Base-by-base conservation (phyloP, 2,888 invertebrate species). In the Noctua janthe region DNA sequence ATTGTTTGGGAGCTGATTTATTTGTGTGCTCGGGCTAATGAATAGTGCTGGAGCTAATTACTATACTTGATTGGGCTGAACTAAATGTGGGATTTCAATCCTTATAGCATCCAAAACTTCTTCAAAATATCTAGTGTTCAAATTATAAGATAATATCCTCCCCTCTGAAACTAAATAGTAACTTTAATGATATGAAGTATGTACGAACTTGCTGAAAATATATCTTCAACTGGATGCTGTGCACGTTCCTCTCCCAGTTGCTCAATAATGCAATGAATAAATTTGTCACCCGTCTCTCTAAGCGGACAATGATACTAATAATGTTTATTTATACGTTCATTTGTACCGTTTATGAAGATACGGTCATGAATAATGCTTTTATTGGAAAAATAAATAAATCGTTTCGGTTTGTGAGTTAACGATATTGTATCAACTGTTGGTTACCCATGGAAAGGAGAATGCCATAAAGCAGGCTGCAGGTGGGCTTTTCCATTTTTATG, bases 191-290 rank as follows among this genome's bases (percentile, higher is more conserved):
- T 73, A 64, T 85, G n/a, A 78, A 88, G 78, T 85, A 86, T 85
- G 74, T 71, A 88, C 43, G 74, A 85, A 67, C 56, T 79, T 64
- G 77, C 86, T 82, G 77, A 76, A 82, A 82, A 75, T 76, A 80
- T 73, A 80, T 73, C 72, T 72, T 81, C 20, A 81, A 71, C 71
- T 66, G 74, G 62, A 85, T 77, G 78, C 73, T 69, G 73, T 74
- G 72, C 70, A 67, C 77, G 86, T 70, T 76, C 17, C 79, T 71
- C 72, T 77, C 59, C 1, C 23, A 29, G 76, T 73, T 82, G 69
- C 77, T 87, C 86, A 87, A 88, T 87, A 88, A 88, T 88, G 80
- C 80, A 88, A 76, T 88, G 78, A 88, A 86, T 88, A 87, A 66
- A 88, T 87, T 88, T 86, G 83, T 86, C 87, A 75, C 80, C 69